Percentiles rank a stretch among this genome's conserved stretches.
These are phyloP conservation scores for Zoanthus solanderi DNA, from an alignment of 92 coral and sea anemone species.

Conservation along the genomic window DNA sequence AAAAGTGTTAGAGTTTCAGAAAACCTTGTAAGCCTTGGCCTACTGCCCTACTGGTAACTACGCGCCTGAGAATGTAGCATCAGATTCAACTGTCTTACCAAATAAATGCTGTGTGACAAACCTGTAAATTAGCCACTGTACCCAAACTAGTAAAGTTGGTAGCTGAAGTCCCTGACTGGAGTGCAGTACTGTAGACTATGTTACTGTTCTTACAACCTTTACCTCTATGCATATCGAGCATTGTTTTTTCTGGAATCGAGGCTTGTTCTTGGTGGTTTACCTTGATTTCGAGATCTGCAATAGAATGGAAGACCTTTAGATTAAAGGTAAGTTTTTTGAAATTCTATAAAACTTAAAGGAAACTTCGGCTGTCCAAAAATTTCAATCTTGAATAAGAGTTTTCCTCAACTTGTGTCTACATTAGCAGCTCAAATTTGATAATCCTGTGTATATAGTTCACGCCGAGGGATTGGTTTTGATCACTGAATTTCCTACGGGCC, in stretches of 20 bases:
- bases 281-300: slow-evolving; percentile 20
- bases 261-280: background rate
- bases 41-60: no score
- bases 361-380: background rate
- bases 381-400: no score
- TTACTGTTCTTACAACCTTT: slow-evolving; percentile 75
- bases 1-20: no score
- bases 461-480: no score
- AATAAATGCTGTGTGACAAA: background rate
- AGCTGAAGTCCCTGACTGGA: slow-evolving; percentile 55
- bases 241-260: slow-evolving; percentile 10
- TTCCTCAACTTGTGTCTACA: no score
- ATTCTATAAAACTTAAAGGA: background rate
- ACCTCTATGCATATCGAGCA: slow-evolving; percentile 28
- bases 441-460: no score
- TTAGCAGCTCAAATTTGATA: no score
- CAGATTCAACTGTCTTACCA: no score
- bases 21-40: no score
- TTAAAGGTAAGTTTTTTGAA: background rate
- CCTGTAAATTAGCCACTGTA: slow-evolving; percentile 57
- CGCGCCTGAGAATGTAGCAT: no score
- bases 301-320: background rate
- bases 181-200: slow-evolving; percentile 66
- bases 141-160: slow-evolving; percentile 90
- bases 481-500: no score